Evolutionary conservation across 2,113 vertebrate species (phyloP).

Genomic region (Myrmecophaga tridactyla): DNA sequence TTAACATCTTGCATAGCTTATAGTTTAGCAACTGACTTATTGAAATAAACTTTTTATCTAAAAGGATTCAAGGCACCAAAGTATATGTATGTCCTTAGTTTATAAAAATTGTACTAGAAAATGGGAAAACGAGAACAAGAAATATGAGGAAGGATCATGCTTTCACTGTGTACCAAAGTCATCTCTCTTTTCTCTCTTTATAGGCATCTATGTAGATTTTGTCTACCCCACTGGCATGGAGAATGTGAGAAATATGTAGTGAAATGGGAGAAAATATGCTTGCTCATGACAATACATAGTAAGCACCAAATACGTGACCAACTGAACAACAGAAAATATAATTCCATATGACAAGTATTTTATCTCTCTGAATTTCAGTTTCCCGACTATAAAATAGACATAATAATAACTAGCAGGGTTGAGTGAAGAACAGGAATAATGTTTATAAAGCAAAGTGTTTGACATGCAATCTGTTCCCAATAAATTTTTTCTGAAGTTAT

Average conservation of each 20-base stretch:
- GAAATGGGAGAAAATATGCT: not conserved
- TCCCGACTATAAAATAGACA: not conserved
- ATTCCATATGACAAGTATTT: not conserved
- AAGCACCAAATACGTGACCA: not conserved
- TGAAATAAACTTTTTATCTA: not conserved
- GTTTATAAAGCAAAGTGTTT: not conserved
- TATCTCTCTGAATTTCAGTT: not conserved
- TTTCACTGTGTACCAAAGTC: too few species aligned
- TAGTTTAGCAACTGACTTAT: not conserved
- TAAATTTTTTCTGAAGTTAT: not conserved
- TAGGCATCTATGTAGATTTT: not conserved
- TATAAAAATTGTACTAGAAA: not conserved
- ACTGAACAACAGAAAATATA: not conserved
- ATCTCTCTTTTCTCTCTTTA: too few species aligned
- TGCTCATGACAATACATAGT: not conserved
- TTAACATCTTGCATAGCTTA: not conserved
- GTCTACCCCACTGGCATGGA: not conserved
- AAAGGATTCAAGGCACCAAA: not conserved
- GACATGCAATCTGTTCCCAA: not conserved
- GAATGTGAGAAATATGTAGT: not conserved
- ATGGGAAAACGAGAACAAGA: not conserved
- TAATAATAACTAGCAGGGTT: not conserved
- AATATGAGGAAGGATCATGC: conserved; percentile 17
- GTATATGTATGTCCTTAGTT: not conserved
- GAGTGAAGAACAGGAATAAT: not conserved